Evolutionary conservation across 2,797 vertebrate genomes (phyloP).

Genomic region (Peromyscus aztecus): DNA sequence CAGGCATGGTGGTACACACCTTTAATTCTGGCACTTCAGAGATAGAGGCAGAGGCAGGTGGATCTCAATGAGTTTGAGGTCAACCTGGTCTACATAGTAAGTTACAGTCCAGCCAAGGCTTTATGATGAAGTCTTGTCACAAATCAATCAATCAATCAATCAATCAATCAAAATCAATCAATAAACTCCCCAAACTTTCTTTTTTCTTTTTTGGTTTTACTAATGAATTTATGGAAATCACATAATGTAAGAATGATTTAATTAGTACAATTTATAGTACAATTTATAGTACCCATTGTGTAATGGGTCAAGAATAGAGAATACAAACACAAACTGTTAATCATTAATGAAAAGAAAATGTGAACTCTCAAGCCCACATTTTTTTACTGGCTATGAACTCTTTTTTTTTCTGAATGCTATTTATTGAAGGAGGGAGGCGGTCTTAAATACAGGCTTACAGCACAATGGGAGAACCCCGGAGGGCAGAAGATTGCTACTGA

Average conservation of each 20-base stretch:
- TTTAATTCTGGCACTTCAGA: not conserved
- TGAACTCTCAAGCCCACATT: not conserved
- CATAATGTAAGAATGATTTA: slow-evolving; percentile 18
- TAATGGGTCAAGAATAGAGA: too few relatives aligned
- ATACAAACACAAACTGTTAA: not conserved
- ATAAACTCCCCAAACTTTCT: too few relatives aligned
- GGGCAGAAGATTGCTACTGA: too few relatives aligned
- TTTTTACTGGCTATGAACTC: too few relatives aligned
- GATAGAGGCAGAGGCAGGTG: not conserved
- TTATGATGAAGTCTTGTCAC: not conserved
- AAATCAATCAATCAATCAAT: too few relatives aligned
- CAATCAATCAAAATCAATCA: too few relatives aligned
- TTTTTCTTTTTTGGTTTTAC: not conserved
- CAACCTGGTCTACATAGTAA: not conserved
- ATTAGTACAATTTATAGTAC: not conserved
- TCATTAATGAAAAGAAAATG: not conserved
- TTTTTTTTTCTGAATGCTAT: too few relatives aligned
- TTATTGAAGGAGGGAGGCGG: too few relatives aligned
- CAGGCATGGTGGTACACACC: not conserved
- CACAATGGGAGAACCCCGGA: too few relatives aligned
- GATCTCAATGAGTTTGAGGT: too few relatives aligned
- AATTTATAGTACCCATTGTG: too few relatives aligned
- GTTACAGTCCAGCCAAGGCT: not conserved
- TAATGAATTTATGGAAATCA: slow-evolving; percentile 31
- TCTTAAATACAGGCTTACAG: too few relatives aligned